Conservation (phyloP, 1,140 invertebrate genomes). For the Colletes gigas region DNA sequence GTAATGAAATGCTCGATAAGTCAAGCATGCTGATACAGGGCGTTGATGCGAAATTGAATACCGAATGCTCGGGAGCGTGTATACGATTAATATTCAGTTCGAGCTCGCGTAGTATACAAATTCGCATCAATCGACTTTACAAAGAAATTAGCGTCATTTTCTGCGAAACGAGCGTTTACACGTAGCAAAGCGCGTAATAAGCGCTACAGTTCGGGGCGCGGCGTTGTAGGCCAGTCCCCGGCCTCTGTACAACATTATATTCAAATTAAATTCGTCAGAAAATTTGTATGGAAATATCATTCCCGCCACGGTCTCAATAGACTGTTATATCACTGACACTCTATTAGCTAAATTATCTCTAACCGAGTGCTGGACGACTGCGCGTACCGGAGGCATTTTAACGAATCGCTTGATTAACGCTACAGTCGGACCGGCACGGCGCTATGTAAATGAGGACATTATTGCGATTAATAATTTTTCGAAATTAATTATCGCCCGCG, state of each 20-base stretch:
- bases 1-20: no score
- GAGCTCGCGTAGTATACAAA: background rate
- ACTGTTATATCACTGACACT: conserved; percentile 28
- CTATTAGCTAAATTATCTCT: conserved; percentile 61
- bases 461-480: conserved; percentile 77
- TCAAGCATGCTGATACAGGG: no score
- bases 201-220: no score
- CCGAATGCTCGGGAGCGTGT: no score
- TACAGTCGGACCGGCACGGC: conserved; percentile 35
- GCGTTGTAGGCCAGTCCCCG: background rate
- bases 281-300: conserved; percentile 10
- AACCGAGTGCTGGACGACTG: conserved; percentile 41
- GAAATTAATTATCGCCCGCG: conserved; percentile 72
- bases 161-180: background rate
- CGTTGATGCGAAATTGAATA: background rate
- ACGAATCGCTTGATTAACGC: conserved; percentile 51
- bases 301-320: background rate
- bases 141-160: background rate
- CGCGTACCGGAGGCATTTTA: conserved; percentile 40
- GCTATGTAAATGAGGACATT: conserved; percentile 68
- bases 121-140: background rate
- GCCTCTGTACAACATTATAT: background rate
- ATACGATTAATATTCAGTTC: no score
- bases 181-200: no score
- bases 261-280: background rate